Percentiles rank a stretch among this genome's conserved stretches.
These are phyloP conservation scores for Apis laboriosa DNA, from an alignment of 1,140 invertebrate species.

Conservation along the genomic window DNA sequence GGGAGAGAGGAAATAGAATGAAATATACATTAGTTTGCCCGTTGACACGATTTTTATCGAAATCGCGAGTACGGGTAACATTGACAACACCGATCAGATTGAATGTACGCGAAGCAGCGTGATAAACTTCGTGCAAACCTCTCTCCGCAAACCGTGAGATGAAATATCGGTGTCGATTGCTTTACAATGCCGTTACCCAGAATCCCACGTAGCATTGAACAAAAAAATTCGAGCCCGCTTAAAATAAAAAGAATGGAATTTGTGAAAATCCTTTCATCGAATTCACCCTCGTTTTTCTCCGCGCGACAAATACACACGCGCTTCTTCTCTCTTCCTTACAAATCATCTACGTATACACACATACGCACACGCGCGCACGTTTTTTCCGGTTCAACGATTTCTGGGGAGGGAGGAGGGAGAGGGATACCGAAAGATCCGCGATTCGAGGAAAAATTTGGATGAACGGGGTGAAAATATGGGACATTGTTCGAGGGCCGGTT, in stretches of 20 bases:
- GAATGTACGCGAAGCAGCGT: slow-evolving; percentile 1
- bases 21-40: background rate
- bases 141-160: background rate
- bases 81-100: background rate
- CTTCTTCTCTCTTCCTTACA: background rate
- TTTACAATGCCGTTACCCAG: slow-evolving; percentile 2
- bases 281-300: slow-evolving; percentile 31
- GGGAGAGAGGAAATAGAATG: no score
- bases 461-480: slow-evolving; percentile 67
- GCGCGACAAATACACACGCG: slow-evolving; percentile 24
- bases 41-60: background rate
- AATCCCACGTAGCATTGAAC: background rate
- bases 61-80: no score
- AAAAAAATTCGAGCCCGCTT: slow-evolving; percentile 23
- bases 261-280: slow-evolving; percentile 49
- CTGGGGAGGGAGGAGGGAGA: background rate
- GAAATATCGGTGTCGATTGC: slow-evolving; percentile 19
- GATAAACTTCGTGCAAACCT: background rate
- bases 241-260: slow-evolving; percentile 28
- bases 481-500: slow-evolving; percentile 52
- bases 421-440: slow-evolving; percentile 42
- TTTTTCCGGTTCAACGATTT: slow-evolving; percentile 51
- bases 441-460: slow-evolving; percentile 55
- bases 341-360: background rate
- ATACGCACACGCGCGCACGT: background rate